A percentile compares a stretch with the other conserved stretches of the same genome.
These are phyloP conservation scores for Pheosia gnoma DNA, from an alignment of 2,888 invertebrate genomes.

Conservation along the genomic window DNA sequence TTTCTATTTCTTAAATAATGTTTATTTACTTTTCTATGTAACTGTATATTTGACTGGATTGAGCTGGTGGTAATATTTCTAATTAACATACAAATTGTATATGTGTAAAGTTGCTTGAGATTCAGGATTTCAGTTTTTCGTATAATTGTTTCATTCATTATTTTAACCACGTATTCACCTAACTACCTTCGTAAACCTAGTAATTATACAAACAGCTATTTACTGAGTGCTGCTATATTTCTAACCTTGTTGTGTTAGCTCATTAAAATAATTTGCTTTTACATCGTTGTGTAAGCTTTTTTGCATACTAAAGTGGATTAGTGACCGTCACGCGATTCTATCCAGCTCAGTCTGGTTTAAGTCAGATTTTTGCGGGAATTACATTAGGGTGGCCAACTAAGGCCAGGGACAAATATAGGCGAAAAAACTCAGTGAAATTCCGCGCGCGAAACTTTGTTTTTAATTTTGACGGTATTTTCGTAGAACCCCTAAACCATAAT, in stretches of 20 bases:
- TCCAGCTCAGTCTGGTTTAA: slow-evolving; percentile 5
- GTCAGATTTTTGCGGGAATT: not conserved
- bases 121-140: not conserved
- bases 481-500: too few species aligned
- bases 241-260: not conserved
- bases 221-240: not conserved
- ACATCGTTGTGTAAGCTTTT: slow-evolving; percentile 4
- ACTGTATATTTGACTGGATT: too few species aligned
- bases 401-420: not conserved
- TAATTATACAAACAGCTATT: not conserved
- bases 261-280: slow-evolving; percentile 5
- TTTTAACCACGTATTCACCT: not conserved
- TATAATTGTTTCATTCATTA: too few species aligned
- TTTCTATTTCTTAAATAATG: too few species aligned
- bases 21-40: too few species aligned
- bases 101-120: too few species aligned
- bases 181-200: not conserved
- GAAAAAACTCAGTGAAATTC: not conserved
- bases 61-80: too few species aligned
- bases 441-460: too few species aligned
- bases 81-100: too few species aligned
- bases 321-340: slow-evolving; percentile 5
- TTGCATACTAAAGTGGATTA: slow-evolving; percentile 6
- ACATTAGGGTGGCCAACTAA: not conserved
- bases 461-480: too few species aligned